Base-by-base conservation (phyloP, 2,113 vertebrate genomes). In the Steatornis caripensis region DNA sequence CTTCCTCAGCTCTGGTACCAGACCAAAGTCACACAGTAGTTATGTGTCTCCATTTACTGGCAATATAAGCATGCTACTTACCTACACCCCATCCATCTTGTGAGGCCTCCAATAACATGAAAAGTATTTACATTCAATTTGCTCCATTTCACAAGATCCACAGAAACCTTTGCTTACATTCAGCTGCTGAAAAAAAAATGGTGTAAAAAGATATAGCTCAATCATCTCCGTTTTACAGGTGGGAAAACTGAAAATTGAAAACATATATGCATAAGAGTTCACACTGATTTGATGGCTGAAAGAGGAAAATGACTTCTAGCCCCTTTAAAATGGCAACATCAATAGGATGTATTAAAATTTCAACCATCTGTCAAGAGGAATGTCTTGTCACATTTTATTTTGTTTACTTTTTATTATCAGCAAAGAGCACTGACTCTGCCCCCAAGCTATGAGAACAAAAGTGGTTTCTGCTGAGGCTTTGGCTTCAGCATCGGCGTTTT, bases 361-460 rank as follows among this genome's bases (percentile, higher is more conserved):
- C 82, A 83, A 29, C 54, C n/a, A 84, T 92, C 58, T 93, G 86
- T 93, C 68, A 90, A 74, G 41, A 92, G 15, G 46, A 95, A 65
- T 65, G 71, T 43, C 68, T 77, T 90, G 76, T 87, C 76, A 89
- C 41, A 51, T 92, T 93, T 95, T 92, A 86, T 92, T 95, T 92
- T 94, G 53, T 94, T 95, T 96, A 75, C 57, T 68, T 90, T 89
- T 90, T 89, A 39, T 91, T 84, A 90, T 94, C 77, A 69, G 57
- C n/a, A 91, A 68, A 79, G 84, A 90, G 53, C 48, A 74, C 4
- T 84, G 76, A 80, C 65, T 91, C 78, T 80, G 65, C 70, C 75
- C 43, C 23, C 29, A 92, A 69, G 83, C 71, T 92, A 46, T 15
- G 36, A 87, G 76, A 90, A 81, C n/a, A 92, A 90, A 95, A 87